phyloP scores from a whole-genome alignment of 2,888 invertebrate species.

The Rhagonycha lutea region DNA sequence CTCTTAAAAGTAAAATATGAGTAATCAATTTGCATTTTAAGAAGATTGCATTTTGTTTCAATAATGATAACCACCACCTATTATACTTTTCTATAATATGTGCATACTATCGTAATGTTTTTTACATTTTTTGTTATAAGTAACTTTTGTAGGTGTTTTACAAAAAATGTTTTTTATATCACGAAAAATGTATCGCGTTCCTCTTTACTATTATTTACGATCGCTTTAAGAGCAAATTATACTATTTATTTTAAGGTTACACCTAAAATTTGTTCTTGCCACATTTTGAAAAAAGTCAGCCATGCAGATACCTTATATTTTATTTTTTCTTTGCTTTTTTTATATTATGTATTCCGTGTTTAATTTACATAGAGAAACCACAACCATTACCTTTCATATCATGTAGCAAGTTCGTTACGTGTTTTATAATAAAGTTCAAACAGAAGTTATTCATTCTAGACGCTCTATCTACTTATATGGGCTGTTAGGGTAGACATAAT shows the following conservation, averaged over 20 bases:
- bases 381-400: constrained; percentile 11
- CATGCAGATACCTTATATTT: background rate
- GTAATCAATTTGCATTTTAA: background rate
- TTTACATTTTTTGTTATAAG: no score
- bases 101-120: no score
- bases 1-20: background rate
- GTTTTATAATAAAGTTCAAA: constrained; percentile 12
- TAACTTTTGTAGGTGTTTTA: no score
- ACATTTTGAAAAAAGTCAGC: background rate
- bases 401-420: constrained; percentile 12
- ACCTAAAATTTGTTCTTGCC: background rate
- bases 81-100: no score
- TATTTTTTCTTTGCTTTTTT: background rate
- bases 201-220: background rate
- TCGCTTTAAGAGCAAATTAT: background rate
- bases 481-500: constrained; percentile 5
- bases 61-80: background rate
- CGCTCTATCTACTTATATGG: constrained; percentile 6
- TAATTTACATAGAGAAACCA: constrained; percentile 8
- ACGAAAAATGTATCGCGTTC: no score
- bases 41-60: background rate
- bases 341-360: constrained; percentile 4
- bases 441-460: background rate
- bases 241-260: background rate
- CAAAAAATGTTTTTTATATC: no score